Percentiles rank a stretch among this genome's conserved stretches.
These are phyloP conservation scores for Plestiodon gilberti DNA, from an alignment of 2,113 vertebrate genomes.

Conservation along the genomic window DNA sequence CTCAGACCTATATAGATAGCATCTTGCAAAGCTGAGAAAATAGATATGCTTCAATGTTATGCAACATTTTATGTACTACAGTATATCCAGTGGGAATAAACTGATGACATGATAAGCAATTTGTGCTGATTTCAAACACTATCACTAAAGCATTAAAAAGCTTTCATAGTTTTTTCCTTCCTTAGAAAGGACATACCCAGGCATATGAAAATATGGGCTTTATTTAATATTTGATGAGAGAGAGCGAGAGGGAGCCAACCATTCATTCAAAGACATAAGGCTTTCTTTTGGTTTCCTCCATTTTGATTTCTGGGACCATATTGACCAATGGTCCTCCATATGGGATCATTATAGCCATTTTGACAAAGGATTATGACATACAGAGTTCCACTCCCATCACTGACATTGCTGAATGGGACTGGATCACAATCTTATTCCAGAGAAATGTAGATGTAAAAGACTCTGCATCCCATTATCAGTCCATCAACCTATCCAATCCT, in stretches of 20 bases:
- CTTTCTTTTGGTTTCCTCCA: background rate
- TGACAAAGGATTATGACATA: background rate
- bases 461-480: background rate
- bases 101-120: background rate
- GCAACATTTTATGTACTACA: no score
- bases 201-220: background rate
- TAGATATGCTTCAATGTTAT: background rate
- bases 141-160: background rate
- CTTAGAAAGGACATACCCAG: background rate
- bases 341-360: background rate
- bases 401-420: background rate
- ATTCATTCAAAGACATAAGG: background rate
- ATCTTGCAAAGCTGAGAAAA: background rate
- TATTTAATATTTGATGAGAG: background rate
- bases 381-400: background rate
- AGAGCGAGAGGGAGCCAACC: background rate
- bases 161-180: background rate
- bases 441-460: background rate
- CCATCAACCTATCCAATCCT: accelerated
- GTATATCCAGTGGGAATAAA: background rate
- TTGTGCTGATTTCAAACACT: background rate
- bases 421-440: conserved; percentile 7
- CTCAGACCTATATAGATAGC: no score
- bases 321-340: no score
- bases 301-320: background rate